Conservation (phyloP, 2,888 invertebrate species). For the Tetrapedia diversipes region DNA sequence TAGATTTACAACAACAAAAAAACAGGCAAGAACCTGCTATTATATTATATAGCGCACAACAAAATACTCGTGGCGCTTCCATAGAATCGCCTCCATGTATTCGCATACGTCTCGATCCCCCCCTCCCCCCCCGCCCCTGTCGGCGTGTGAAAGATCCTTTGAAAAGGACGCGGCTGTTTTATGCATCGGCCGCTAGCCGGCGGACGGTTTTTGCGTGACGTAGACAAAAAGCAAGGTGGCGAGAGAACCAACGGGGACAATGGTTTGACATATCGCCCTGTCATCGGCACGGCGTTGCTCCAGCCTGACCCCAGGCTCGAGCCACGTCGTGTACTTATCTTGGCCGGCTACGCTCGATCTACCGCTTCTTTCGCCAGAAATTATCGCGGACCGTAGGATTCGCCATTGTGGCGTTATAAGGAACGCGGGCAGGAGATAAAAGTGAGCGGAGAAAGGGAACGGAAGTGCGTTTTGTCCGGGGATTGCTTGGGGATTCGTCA, state of each 20-base stretch:
- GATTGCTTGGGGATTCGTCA: too few species aligned
- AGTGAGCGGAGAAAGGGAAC: too few species aligned
- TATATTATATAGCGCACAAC: too few species aligned
- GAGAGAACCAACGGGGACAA: conserved; percentile 72
- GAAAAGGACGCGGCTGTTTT: conserved; percentile 48
- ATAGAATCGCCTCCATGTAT: too few species aligned
- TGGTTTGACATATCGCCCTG: conserved; percentile 79
- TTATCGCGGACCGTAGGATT: conserved; percentile 59
- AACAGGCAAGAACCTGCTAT: too few species aligned
- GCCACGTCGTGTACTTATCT: conserved; percentile 71
- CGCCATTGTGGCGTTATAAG: too few species aligned
- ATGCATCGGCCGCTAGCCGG: conserved; percentile 59
- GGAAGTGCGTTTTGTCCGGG: too few species aligned
- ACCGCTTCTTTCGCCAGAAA: conserved; percentile 60
- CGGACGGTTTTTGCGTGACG: conserved; percentile 58
- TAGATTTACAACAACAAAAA: too few species aligned
- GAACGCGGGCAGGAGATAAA: too few species aligned
- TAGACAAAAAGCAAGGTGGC: conserved; percentile 61
- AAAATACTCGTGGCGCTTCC: too few species aligned
- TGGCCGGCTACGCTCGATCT: conserved; percentile 58
- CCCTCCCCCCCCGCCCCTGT: too few species aligned
- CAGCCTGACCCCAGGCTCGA: conserved; percentile 60
- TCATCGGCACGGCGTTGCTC: conserved; percentile 74
- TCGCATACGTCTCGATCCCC: neutral
- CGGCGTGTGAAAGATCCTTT: conserved; percentile 47